phyloP scores from a whole-genome alignment of 2,113 vertebrate genomes.

The Cebus imitator region DNA sequence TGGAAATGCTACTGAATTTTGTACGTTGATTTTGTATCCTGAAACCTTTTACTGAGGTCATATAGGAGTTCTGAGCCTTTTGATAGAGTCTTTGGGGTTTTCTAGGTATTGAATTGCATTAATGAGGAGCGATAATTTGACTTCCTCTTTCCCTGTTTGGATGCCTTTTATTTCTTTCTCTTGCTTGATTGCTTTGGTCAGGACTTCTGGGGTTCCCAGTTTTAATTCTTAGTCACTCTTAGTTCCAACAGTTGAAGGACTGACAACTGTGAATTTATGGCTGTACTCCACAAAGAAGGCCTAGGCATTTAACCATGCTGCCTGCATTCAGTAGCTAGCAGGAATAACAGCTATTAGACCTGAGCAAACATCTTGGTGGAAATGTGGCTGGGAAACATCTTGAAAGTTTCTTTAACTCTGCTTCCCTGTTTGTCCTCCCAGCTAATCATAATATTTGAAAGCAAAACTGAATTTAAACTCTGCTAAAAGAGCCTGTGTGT shows the following conservation, averaged over 20 bases:
- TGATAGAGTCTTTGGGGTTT: too few relatives aligned
- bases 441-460: background rate
- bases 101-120: too few relatives aligned
- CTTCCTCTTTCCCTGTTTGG: too few relatives aligned
- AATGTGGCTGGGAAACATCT: background rate
- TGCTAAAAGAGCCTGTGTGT: background rate
- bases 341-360: background rate
- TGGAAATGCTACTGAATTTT: too few relatives aligned
- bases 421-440: background rate
- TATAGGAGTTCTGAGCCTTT: too few relatives aligned
- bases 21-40: too few relatives aligned
- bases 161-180: background rate
- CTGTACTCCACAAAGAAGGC: background rate
- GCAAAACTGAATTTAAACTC: background rate
- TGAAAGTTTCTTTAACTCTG: background rate
- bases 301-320: accelerated
- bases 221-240: background rate
- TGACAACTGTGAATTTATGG: background rate
- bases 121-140: too few relatives aligned
- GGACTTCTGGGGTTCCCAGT: background rate
- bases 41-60: too few relatives aligned
- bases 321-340: background rate
- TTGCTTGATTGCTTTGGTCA: too few relatives aligned
- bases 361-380: background rate
- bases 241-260: background rate